These are phyloP conservation scores for Yoshiicerus persimilis DNA, from an alignment of 1,140 invertebrate species.

Conservation along the genomic window DNA sequence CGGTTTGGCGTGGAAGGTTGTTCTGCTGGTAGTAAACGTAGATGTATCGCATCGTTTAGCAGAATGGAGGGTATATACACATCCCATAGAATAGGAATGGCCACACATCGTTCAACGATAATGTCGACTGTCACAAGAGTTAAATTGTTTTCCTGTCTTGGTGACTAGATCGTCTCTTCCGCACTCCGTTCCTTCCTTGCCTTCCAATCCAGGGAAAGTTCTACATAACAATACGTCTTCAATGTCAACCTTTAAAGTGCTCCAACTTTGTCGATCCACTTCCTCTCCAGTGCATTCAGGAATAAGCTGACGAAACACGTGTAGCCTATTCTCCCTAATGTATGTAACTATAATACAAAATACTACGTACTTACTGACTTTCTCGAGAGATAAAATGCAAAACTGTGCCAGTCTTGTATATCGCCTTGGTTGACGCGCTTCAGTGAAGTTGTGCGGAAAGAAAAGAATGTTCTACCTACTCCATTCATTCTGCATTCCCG, in stretches of 20 bases:
- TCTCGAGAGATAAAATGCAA: not conserved
- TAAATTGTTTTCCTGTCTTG: not conserved
- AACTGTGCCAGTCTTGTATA: not conserved
- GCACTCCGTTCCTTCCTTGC: not conserved
- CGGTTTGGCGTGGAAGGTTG: not conserved
- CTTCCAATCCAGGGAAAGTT: not conserved
- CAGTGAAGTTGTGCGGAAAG: not conserved
- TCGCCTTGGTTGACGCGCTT: not conserved
- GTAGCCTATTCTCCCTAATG: not conserved
- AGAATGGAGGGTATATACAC: not conserved
- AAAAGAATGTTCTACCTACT: not conserved
- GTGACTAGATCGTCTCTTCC: not conserved
- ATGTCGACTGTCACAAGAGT: not conserved
- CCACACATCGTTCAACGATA: not conserved
- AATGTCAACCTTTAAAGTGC: not conserved
- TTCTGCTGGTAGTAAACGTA: too few relatives aligned
- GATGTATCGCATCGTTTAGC: too few relatives aligned
- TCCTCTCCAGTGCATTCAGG: not conserved
- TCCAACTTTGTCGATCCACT: not conserved
- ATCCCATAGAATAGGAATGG: not conserved
- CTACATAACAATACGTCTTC: not conserved
- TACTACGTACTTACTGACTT: not conserved
- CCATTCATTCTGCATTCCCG: not conserved
- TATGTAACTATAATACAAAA: not conserved
- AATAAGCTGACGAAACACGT: not conserved